A percentile compares a stretch with the other conserved stretches of the same genome.
Evolutionary conservation across 2,888 invertebrate species (phyloP).

Genomic region (Apamea anceps): DNA sequence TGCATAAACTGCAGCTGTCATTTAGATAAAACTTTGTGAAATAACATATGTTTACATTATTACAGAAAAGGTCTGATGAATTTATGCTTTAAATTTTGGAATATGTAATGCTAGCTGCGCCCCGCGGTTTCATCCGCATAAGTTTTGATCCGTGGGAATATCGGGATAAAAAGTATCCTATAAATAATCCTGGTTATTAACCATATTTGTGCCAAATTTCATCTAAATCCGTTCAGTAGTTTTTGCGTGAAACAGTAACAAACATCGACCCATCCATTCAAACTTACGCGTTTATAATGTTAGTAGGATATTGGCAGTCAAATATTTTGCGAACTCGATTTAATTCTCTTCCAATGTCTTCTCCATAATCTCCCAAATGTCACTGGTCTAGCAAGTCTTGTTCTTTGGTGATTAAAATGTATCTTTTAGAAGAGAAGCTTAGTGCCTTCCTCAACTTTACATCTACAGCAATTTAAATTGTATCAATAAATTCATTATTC

Average conservation of each 20-base stretch:
- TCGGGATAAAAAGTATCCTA: too few species aligned
- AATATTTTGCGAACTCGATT: neutral
- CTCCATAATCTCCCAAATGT: neutral
- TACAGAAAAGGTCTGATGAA: neutral
- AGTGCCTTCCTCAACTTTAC: neutral
- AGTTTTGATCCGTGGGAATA: too few species aligned
- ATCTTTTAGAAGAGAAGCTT: neutral
- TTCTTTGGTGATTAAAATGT: neutral
- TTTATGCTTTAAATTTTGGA: neutral
- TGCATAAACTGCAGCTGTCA: conserved; percentile 50
- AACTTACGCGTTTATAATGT: too few species aligned
- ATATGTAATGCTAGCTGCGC: neutral
- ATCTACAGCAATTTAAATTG: neutral
- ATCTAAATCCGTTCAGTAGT: too few species aligned
- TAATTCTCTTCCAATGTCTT: neutral
- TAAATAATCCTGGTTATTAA: too few species aligned
- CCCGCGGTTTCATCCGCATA: too few species aligned
- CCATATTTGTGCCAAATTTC: too few species aligned
- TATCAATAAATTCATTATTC: neutral
- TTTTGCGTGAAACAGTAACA: too few species aligned
- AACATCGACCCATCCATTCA: too few species aligned
- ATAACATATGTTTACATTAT: conserved; percentile 14
- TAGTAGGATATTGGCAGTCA: neutral
- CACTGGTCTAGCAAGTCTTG: neutral
- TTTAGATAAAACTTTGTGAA: conserved; percentile 25